A percentile compares a stretch with the other conserved stretches of the same genome.
Evolutionary conservation across 2,888 invertebrate species (phyloP).

Genomic region (Ferdinandea cuprea): DNA sequence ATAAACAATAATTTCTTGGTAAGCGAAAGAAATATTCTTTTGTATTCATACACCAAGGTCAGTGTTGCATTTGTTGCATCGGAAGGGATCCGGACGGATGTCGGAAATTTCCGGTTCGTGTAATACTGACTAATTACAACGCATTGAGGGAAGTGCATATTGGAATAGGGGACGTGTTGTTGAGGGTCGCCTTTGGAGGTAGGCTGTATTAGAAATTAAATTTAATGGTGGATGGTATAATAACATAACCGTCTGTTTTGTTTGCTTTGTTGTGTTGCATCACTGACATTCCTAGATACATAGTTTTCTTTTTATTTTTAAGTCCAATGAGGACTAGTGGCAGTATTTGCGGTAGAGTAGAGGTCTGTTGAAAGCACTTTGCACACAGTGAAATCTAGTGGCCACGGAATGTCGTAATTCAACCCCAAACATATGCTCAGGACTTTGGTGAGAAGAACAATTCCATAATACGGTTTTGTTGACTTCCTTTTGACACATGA

Average conservation of each 20-base stretch:
- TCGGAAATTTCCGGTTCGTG: slow-evolving; percentile 52
- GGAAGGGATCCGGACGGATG: slow-evolving; percentile 49
- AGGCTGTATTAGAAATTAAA: neutral
- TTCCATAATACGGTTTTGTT: too few relatives aligned
- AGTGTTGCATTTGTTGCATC: neutral
- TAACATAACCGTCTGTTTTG: slow-evolving; percentile 1
- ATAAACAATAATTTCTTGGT: too few relatives aligned
- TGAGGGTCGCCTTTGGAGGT: neutral
- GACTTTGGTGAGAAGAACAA: too few relatives aligned
- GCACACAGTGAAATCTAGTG: too few relatives aligned
- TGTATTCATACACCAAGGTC: neutral
- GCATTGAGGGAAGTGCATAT: slow-evolving; percentile 9
- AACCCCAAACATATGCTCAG: too few relatives aligned
- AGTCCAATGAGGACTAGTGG: neutral
- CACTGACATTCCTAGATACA: too few relatives aligned
- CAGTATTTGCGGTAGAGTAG: too few relatives aligned
- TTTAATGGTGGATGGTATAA: slow-evolving; percentile 10
- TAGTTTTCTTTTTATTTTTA: too few relatives aligned
- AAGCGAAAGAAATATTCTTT: neutral
- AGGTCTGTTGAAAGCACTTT: too few relatives aligned
- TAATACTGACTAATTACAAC: slow-evolving; percentile 61
- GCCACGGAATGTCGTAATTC: too few relatives aligned
- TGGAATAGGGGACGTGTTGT: neutral
- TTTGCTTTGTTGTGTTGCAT: neutral
- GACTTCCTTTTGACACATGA: too few relatives aligned